These are phyloP conservation scores for Siphlonurus alternatus DNA, from an alignment of 2,888 invertebrate genomes.

Conservation along the genomic window DNA sequence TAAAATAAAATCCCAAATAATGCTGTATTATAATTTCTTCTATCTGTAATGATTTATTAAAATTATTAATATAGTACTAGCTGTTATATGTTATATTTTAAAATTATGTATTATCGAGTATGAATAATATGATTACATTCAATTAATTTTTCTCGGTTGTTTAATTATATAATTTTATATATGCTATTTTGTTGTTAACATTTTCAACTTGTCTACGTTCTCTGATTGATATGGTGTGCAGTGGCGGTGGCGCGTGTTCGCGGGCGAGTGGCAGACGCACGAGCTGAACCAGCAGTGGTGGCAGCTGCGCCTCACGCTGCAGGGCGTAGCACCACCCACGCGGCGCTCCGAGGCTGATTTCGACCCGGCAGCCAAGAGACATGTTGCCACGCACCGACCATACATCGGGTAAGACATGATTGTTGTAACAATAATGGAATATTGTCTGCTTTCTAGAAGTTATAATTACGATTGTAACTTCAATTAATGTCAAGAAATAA, in stretches of 20 bases:
- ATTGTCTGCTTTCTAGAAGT: too few species aligned
- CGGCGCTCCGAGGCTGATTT: constrained; percentile 55
- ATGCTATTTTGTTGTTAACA: too few species aligned
- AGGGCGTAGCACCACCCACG: constrained; percentile 57
- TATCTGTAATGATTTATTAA: too few species aligned
- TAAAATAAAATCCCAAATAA: too few species aligned
- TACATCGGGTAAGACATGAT: constrained; percentile 32
- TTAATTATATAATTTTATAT: too few species aligned
- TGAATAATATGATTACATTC: not conserved
- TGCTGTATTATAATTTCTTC: too few species aligned
- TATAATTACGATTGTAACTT: too few species aligned
- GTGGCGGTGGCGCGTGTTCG: constrained; percentile 71
- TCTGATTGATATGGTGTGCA: constrained; percentile 23
- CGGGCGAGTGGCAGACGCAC: constrained; percentile 40
- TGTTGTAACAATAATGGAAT: too few species aligned
- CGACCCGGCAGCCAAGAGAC: constrained; percentile 70
- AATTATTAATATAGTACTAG: too few species aligned
- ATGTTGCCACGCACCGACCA: constrained; percentile 52
- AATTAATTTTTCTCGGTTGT: not conserved
- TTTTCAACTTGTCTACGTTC: too few species aligned
- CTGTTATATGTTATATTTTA: too few species aligned
- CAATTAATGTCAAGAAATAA: too few species aligned
- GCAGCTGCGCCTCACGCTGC: constrained; percentile 49
- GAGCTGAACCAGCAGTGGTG: constrained; percentile 61
- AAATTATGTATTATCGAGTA: not conserved